phyloP scores from a whole-genome alignment of 2,113 vertebrate genomes.

The Poeciliopsis prolifica region DNA sequence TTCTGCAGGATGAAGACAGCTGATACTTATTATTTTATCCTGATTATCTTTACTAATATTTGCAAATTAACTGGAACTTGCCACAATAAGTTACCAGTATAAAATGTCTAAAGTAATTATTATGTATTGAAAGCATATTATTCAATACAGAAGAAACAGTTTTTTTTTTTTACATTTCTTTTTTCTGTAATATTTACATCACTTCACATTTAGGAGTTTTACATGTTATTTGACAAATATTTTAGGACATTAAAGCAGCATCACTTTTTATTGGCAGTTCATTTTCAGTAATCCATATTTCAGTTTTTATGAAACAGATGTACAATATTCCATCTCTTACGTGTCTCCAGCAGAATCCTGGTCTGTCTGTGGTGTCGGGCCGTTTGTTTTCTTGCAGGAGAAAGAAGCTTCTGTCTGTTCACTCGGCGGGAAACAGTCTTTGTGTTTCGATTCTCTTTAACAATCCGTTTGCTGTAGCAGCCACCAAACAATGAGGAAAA shows the following conservation, averaged over 20 bases:
- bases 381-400: neutral
- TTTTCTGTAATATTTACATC: neutral
- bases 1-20: neutral
- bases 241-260: neutral
- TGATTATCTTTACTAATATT: neutral
- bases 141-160: neutral
- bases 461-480: constrained; percentile 29
- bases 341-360: neutral
- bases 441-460: constrained; percentile 42
- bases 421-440: constrained; percentile 4
- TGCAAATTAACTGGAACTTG: neutral
- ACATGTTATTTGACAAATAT: neutral
- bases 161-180: neutral
- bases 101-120: neutral
- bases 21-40: neutral
- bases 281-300: neutral
- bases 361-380: neutral
- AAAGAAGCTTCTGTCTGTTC: constrained; percentile 1
- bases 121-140: neutral
- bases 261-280: neutral
- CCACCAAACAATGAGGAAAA: constrained; percentile 17
- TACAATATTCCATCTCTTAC: neutral
- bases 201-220: neutral
- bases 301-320: neutral
- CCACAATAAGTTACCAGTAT: neutral